phyloP scores from a whole-genome alignment of 2,113 vertebrate species.

The Cottus gobio region DNA sequence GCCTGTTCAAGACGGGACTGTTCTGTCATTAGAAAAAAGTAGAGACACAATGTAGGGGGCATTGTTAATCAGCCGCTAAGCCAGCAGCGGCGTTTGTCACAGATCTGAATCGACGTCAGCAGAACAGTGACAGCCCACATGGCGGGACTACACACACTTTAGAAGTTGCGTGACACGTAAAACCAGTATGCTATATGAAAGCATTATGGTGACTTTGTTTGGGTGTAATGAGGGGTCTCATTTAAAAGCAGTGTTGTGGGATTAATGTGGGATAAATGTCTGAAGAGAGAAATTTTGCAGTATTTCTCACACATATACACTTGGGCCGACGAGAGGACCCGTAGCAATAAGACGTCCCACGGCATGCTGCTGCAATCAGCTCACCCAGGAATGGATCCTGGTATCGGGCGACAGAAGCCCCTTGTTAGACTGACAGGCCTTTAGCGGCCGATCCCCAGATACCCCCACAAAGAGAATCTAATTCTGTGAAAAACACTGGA shows the following conservation, averaged over 20 bases:
- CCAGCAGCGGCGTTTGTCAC: too few species aligned
- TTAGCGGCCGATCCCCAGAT: neutral
- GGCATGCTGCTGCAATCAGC: neutral
- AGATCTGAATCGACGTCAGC: too few species aligned
- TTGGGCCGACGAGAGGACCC: neutral
- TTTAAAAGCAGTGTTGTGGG: neutral
- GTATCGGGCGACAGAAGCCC: neutral
- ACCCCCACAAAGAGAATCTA: neutral
- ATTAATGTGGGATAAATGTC: neutral
- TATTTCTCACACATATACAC: neutral
- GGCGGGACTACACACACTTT: too few species aligned
- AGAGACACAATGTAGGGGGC: too few species aligned
- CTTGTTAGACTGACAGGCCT: neutral
- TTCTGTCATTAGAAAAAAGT: too few species aligned
- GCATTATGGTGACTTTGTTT: too few species aligned
- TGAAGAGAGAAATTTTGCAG: neutral
- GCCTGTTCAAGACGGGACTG: neutral
- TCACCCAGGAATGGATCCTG: neutral
- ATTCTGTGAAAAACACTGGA: neutral
- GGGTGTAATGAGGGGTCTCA: neutral
- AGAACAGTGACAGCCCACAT: too few species aligned
- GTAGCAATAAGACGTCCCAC: neutral
- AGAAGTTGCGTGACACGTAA: too few species aligned
- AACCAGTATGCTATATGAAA: too few species aligned
- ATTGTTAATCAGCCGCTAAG: too few species aligned